Conservation (phyloP, 1,140 invertebrate species). For the Anoplophora glabripennis region DNA sequence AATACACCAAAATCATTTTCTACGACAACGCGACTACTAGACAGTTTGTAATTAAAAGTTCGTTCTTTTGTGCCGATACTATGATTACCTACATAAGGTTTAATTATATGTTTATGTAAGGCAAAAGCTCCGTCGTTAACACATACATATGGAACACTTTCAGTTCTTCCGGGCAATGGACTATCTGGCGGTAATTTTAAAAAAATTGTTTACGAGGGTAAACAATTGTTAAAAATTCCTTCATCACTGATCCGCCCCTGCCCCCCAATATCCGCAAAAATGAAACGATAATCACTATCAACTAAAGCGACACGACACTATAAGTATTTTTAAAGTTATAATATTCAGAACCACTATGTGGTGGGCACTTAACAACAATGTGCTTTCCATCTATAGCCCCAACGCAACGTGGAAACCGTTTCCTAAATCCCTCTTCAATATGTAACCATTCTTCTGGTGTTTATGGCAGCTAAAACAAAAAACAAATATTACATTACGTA, state of each 20-base stretch:
- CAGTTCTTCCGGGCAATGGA: slow-evolving; percentile 29
- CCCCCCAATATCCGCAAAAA: too few species aligned
- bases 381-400: slow-evolving; percentile 40
- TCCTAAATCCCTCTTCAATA: slow-evolving; percentile 33
- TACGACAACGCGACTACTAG: not conserved
- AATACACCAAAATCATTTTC: slow-evolving; percentile 2
- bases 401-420: slow-evolving; percentile 22
- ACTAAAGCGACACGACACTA: too few species aligned
- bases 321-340: too few species aligned
- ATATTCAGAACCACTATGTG: too few species aligned
- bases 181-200: too few species aligned
- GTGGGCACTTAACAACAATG: slow-evolving; percentile 20
- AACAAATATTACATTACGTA: too few species aligned
- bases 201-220: too few species aligned
- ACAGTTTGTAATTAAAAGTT: slow-evolving; percentile 30
- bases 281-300: too few species aligned
- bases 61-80: slow-evolving; percentile 26
- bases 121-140: slow-evolving; percentile 47
- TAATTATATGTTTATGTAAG: slow-evolving; percentile 39
- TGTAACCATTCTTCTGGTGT: slow-evolving; percentile 32
- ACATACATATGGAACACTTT: slow-evolving; percentile 37
- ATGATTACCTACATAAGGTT: slow-evolving; percentile 38
- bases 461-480: slow-evolving; percentile 23
- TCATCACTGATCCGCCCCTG: too few species aligned
- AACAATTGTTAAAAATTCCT: too few species aligned